phyloP scores from a whole-genome alignment of 2,888 invertebrate genomes.

The Apotomis capreana region DNA sequence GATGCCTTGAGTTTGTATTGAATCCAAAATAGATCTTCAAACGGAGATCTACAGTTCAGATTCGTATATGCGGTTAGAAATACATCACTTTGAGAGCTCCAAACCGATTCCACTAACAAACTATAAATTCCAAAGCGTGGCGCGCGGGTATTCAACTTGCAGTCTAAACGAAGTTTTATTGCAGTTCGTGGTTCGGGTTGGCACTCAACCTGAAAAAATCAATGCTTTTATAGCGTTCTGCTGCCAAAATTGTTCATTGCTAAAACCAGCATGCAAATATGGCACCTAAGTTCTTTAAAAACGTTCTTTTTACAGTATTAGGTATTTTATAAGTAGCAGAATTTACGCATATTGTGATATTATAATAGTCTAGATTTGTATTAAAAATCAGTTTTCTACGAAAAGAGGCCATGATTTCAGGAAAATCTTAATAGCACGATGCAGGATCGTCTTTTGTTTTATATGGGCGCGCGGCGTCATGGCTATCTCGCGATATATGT shows the following conservation, averaged over 20 bases:
- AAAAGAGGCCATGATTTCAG: too few relatives aligned
- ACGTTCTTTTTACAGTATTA: too few relatives aligned
- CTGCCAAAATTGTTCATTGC: conserved; percentile 7
- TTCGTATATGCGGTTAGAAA: conserved; percentile 14
- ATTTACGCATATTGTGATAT: too few relatives aligned
- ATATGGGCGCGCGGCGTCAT: too few relatives aligned
- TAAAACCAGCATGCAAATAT: neutral
- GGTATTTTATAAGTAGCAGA: too few relatives aligned
- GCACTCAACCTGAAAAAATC: conserved; percentile 11
- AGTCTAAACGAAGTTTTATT: conserved; percentile 36
- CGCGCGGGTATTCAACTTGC: conserved; percentile 19
- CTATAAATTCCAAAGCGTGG: conserved; percentile 30
- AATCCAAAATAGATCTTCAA: conserved; percentile 29
- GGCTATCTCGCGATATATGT: too few relatives aligned
- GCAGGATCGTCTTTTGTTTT: too few relatives aligned
- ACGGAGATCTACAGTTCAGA: conserved; percentile 15
- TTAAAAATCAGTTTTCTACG: too few relatives aligned
- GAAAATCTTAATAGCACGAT: too few relatives aligned
- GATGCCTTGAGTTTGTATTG: conserved; percentile 26
- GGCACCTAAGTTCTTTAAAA: neutral
- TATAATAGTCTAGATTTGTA: too few relatives aligned
- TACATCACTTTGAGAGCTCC: conserved; percentile 18
- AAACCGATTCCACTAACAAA: conserved; percentile 35
- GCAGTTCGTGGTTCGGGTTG: conserved; percentile 5
- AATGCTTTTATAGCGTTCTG: conserved; percentile 17